Conservation (phyloP, 2,113 vertebrate genomes). For the Myotis davidii region DNA sequence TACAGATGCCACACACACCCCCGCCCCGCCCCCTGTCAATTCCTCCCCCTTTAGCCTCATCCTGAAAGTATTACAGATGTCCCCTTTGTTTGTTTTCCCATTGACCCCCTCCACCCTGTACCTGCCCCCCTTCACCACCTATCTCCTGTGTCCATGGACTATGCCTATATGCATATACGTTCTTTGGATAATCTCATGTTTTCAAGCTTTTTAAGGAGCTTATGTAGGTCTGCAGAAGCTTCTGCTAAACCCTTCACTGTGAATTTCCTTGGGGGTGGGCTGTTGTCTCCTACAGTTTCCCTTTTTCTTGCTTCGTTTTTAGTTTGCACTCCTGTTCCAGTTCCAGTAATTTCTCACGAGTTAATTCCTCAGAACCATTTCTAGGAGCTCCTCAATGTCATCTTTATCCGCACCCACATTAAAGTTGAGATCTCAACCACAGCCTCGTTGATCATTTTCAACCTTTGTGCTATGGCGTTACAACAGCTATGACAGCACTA, state of each 20-base stretch:
- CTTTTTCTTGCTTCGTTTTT: not conserved
- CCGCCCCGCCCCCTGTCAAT: too few species aligned
- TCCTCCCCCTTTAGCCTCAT: too few species aligned
- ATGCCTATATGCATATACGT: too few species aligned
- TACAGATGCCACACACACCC: too few species aligned
- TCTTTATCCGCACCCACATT: not conserved
- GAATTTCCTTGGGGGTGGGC: not conserved
- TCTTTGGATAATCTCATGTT: not conserved
- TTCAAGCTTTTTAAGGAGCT: not conserved
- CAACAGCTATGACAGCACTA: not conserved
- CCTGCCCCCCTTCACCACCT: too few species aligned
- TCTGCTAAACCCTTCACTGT: not conserved
- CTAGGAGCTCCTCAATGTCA: not conserved
- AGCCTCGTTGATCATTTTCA: not conserved
- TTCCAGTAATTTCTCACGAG: not conserved
- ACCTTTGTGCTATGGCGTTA: not conserved
- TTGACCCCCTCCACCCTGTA: too few species aligned
- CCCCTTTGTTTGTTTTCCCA: too few species aligned
- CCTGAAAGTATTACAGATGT: too few species aligned
- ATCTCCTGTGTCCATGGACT: too few species aligned
- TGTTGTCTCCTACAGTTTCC: not conserved
- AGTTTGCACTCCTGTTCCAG: not conserved
- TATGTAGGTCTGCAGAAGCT: not conserved
- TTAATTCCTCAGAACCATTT: not conserved
- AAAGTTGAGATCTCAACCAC: not conserved